A percentile compares a stretch with the other conserved stretches of the same genome.
phyloP scores from a whole-genome alignment of 2,797 vertebrate genomes.

The Cuculus canorus region DNA sequence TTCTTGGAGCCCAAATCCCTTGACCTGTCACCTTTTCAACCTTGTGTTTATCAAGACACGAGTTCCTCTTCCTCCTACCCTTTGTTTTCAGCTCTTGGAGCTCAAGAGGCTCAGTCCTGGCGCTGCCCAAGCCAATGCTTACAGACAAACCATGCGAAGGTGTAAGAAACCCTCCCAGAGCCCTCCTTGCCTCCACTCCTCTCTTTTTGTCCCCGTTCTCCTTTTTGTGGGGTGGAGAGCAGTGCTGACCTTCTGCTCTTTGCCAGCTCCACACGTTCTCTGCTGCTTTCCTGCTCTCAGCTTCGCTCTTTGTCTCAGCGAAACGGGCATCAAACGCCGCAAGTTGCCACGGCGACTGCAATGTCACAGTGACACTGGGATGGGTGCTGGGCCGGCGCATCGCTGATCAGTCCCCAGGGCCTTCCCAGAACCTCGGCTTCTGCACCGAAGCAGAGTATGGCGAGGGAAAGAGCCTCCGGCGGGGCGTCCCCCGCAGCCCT shows the following conservation, averaged over 20 bases:
- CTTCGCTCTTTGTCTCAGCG: background rate
- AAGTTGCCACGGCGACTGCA: background rate
- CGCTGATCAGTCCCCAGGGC: background rate
- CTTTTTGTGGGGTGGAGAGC: background rate
- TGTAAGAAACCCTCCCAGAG: background rate
- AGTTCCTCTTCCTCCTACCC: slow-evolving; percentile 53
- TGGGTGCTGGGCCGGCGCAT: background rate
- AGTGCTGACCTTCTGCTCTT: background rate
- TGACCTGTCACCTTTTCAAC: slow-evolving; percentile 46
- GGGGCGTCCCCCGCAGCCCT: background rate
- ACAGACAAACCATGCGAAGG: background rate
- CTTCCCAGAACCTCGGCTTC: background rate
- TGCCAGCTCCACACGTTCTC: background rate
- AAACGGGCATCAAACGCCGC: background rate
- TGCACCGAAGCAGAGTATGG: background rate
- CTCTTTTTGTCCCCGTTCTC: background rate
- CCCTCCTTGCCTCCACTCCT: background rate
- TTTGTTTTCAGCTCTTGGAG: slow-evolving; percentile 59
- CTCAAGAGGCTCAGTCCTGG: background rate
- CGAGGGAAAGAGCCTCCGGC: background rate
- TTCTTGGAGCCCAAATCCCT: slow-evolving; percentile 67
- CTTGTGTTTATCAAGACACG: slow-evolving; percentile 66
- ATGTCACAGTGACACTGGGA: rapidly evolving
- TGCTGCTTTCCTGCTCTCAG: rapidly evolving
- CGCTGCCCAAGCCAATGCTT: background rate